Conservation (phyloP, 1,140 invertebrate genomes). For the Wiebesia pumilae region DNA sequence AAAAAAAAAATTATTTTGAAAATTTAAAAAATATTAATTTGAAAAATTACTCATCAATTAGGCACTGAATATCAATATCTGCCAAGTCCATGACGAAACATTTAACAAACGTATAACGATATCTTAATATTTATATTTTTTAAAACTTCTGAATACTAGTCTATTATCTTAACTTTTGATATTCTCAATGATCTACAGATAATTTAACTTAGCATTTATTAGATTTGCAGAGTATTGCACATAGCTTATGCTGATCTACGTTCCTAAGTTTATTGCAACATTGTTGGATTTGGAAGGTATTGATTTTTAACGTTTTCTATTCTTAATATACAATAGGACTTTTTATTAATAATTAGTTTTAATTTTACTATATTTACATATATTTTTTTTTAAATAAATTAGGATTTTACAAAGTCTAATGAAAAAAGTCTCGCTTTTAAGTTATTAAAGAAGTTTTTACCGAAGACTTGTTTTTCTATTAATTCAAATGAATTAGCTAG, state of each 20-base stretch:
- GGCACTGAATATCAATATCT: constrained; percentile 35
- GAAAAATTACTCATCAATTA: constrained; percentile 26
- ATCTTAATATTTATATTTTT: background rate
- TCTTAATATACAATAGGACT: constrained; percentile 16
- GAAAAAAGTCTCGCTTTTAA: constrained; percentile 43
- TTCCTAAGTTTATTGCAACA: constrained; percentile 29
- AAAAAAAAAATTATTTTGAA: no score
- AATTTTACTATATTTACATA: constrained; percentile 10
- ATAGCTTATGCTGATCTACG: background rate
- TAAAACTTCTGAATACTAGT: background rate
- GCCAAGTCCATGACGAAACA: background rate
- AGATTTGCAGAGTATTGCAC: constrained; percentile 13
- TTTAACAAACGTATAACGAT: constrained; percentile 8
- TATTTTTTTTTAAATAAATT: background rate
- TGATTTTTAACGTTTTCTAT: constrained; percentile 28
- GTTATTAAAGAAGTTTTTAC: background rate
- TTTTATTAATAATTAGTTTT: constrained; percentile 33
- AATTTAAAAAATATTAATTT: background rate
- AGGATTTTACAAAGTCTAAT: background rate
- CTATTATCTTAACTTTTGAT: background rate
- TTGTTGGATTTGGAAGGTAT: constrained; percentile 38
- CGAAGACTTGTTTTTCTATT: background rate
- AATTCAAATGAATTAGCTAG: background rate
- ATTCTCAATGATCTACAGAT: background rate
- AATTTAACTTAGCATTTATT: background rate